Percentiles rank a stretch among this genome's conserved stretches.
Conservation (phyloP, 2,888 invertebrate species). For the Drosophila kuntzei region DNA sequence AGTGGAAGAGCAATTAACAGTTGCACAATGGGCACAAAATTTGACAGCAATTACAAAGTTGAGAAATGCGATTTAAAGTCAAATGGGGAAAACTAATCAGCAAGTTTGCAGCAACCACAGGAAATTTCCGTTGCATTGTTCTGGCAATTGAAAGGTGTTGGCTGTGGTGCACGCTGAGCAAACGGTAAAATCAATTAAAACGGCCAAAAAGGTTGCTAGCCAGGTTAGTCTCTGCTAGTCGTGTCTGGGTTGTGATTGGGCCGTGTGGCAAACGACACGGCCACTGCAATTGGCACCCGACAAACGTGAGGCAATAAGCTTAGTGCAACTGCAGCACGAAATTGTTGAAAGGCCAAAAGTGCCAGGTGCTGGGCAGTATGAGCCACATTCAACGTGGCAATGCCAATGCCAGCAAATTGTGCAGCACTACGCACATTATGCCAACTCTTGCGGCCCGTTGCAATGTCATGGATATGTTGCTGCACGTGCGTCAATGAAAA, state of each 20-base stretch:
- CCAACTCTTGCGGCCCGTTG: slow-evolving; percentile 17
- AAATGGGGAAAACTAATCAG: slow-evolving; percentile 60
- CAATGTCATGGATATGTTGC: slow-evolving; percentile 19
- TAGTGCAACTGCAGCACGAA: slow-evolving; percentile 32
- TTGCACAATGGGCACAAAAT: slow-evolving; percentile 42
- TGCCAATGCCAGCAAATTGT: slow-evolving; percentile 27
- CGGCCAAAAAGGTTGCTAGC: slow-evolving; percentile 21
- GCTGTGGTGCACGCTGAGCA: slow-evolving; percentile 20
- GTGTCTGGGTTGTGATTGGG: neutral
- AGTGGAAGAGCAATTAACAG: slow-evolving; percentile 58
- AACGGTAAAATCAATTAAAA: slow-evolving; percentile 72
- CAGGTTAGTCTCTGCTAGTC: too few species aligned
- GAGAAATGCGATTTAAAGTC: slow-evolving; percentile 27
- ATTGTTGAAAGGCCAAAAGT: slow-evolving; percentile 6
- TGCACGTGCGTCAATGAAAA: slow-evolving; percentile 41
- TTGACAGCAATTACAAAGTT: slow-evolving; percentile 23
- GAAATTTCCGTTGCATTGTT: slow-evolving; percentile 40
- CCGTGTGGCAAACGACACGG: slow-evolving; percentile 10
- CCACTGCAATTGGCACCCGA: slow-evolving; percentile 40
- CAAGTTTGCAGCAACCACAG: slow-evolving; percentile 27
- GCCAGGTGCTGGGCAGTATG: neutral
- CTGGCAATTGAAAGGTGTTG: slow-evolving; percentile 55
- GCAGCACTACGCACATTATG: slow-evolving; percentile 38
- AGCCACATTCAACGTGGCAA: slow-evolving; percentile 18
- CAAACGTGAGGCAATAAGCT: slow-evolving; percentile 54